A percentile compares a stretch with the other conserved stretches of the same genome.
Evolutionary conservation across 2,797 vertebrate species (phyloP).

Genomic region (Babyrousa celebensis): DNA sequence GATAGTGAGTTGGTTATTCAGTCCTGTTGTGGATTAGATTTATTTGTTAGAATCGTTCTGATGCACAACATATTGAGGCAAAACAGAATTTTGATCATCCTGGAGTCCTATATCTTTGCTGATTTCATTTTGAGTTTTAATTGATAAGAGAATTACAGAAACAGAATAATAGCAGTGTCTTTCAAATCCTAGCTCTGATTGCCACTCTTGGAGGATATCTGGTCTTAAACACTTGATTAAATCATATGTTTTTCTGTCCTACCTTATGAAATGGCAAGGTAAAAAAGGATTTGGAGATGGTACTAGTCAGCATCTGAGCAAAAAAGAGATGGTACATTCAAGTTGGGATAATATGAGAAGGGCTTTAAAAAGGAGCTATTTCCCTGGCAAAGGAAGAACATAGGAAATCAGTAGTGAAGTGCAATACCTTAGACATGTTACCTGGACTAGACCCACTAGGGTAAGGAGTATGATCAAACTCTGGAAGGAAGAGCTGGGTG

Average conservation of each 20-base stretch:
- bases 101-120: neutral
- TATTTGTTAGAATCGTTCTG: conserved; percentile 13
- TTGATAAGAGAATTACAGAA: neutral
- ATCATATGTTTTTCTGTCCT: neutral
- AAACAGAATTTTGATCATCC: neutral
- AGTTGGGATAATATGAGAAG: neutral
- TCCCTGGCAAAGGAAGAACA: neutral
- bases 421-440: neutral
- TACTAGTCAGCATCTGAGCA: neutral
- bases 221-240: conserved; percentile 19
- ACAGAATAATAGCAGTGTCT: neutral
- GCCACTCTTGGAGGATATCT: neutral
- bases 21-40: conserved; percentile 5
- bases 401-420: neutral
- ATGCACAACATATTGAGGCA: neutral
- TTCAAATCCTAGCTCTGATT: neutral
- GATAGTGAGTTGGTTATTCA: neutral
- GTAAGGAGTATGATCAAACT: neutral
- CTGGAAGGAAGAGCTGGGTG: neutral
- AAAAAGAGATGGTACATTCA: conserved; percentile 16
- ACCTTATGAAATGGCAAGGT: neutral
- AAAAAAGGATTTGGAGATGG: neutral
- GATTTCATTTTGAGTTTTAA: conserved; percentile 46
- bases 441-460: too few species aligned
- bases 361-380: neutral